phyloP scores from a whole-genome alignment of 2,888 invertebrate species.

The Sphinx pinastri region DNA sequence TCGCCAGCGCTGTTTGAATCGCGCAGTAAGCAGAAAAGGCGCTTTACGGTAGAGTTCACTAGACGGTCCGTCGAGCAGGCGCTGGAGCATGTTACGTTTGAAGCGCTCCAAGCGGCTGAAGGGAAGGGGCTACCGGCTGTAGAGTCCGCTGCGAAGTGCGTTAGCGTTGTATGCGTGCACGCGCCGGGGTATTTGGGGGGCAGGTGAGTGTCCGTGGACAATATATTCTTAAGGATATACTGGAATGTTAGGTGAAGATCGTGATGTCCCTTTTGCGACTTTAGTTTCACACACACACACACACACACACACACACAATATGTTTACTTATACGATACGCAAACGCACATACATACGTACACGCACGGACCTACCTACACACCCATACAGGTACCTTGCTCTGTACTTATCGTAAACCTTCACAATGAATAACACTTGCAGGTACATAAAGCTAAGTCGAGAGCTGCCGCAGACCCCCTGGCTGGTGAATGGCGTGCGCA shows the following conservation, averaged over 20 bases:
- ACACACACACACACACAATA: too few relatives aligned
- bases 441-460: conserved; percentile 94
- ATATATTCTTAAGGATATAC: neutral
- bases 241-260: too few relatives aligned
- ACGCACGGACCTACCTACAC: too few relatives aligned
- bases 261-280: neutral
- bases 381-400: too few relatives aligned
- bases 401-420: too few relatives aligned
- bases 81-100: conserved; percentile 70
- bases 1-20: conserved; percentile 71
- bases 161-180: conserved; percentile 81
- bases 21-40: conserved; percentile 64
- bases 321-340: too few relatives aligned
- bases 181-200: conserved; percentile 87
- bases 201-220: conserved; percentile 60
- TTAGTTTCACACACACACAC: neutral
- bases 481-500: conserved; percentile 91
- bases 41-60: conserved; percentile 84
- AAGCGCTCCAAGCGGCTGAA: conserved; percentile 40
- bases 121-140: conserved; percentile 65
- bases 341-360: too few relatives aligned
- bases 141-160: conserved; percentile 64
- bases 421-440: conserved; percentile 38
- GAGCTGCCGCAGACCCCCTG: conserved; percentile 97
- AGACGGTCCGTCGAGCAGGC: conserved; percentile 86